A percentile compares a stretch with the other conserved stretches of the same genome.
phyloP scores from a whole-genome alignment of 2,888 invertebrate species.

The Clitarchus hookeri region DNA sequence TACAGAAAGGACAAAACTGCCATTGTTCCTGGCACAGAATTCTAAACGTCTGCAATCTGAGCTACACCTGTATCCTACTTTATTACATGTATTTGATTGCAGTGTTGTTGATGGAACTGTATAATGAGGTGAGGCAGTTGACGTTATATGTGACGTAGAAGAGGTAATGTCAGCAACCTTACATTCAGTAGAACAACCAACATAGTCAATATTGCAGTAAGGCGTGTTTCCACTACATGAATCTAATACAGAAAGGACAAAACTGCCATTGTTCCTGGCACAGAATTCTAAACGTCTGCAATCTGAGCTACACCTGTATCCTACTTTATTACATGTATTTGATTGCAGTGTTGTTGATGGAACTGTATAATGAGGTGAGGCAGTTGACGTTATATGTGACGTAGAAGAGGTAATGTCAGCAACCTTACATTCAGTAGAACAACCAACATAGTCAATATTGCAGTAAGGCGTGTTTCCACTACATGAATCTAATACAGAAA shows the following conservation, averaged over 20 bases:
- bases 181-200: neutral
- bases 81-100: neutral
- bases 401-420: neutral
- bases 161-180: neutral
- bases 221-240: neutral
- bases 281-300: neutral
- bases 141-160: neutral
- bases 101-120: neutral
- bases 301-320: neutral
- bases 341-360: neutral
- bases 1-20: neutral
- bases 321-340: neutral
- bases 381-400: neutral
- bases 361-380: neutral
- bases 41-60: neutral
- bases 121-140: neutral
- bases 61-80: neutral
- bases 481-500: neutral
- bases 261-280: neutral
- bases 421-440: neutral
- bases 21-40: neutral
- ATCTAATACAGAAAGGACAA: neutral
- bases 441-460: neutral
- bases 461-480: neutral
- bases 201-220: neutral